These are phyloP conservation scores for Trididemnum miniatum DNA, from an alignment of 23 tunicate species.

Conservation along the genomic window DNA sequence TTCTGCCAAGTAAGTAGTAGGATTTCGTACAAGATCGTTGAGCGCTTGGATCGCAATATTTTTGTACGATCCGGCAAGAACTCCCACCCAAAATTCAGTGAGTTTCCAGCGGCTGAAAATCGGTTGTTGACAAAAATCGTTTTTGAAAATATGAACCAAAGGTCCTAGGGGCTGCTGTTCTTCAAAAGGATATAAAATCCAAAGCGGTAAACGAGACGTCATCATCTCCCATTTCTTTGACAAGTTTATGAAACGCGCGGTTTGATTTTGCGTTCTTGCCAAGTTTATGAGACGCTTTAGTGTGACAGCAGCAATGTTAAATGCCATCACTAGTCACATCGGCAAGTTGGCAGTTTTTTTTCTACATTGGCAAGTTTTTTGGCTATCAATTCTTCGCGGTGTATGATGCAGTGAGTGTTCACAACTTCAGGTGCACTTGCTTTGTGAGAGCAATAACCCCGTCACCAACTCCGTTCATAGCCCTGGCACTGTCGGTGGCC, in stretches of 20 bases:
- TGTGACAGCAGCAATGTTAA: too few species aligned
- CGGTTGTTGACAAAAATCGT: slow-evolving; percentile 27
- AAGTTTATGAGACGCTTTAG: slow-evolving; percentile 15
- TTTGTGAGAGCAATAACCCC: slow-evolving; percentile 37
- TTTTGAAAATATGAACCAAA: slow-evolving; percentile 49
- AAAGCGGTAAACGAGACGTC: too few species aligned
- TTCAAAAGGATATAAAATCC: too few species aligned
- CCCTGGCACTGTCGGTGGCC: slow-evolving; percentile 42
- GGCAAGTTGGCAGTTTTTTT: too few species aligned
- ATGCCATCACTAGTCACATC: too few species aligned
- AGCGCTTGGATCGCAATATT: slow-evolving; percentile 53
- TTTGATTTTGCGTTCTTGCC: too few species aligned
- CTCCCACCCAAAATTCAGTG: slow-evolving; percentile 53
- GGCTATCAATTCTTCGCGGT: slow-evolving; percentile 44
- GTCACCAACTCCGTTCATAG: slow-evolving; percentile 34
- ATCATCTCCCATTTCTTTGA: too few species aligned
- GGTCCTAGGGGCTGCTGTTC: slow-evolving; percentile 61
- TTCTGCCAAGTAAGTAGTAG: slow-evolving; percentile 60
- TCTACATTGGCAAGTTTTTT: slow-evolving; percentile 46
- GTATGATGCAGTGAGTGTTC: slow-evolving; percentile 27
- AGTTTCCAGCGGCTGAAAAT: slow-evolving; percentile 46
- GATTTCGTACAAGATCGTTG: slow-evolving; percentile 53
- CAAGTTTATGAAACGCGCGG: slow-evolving; percentile 60
- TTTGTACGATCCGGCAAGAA: slow-evolving; percentile 34
- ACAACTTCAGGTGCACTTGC: slow-evolving; percentile 24